These are phyloP conservation scores for Zoanthus gigantus DNA, from an alignment of 92 coral and sea anemone genomes.

Conservation along the genomic window DNA sequence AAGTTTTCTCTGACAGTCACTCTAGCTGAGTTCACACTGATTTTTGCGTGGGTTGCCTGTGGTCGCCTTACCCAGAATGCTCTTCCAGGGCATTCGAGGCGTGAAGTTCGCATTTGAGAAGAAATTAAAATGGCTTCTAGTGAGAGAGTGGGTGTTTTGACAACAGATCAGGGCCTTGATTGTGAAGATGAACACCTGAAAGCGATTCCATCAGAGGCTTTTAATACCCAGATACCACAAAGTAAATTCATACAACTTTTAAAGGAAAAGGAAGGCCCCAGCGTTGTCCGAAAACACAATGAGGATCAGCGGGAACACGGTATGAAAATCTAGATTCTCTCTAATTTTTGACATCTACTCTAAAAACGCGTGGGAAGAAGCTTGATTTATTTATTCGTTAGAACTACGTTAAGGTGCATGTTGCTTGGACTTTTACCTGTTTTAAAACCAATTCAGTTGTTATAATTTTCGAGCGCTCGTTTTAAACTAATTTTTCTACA, in stretches of 20 bases:
- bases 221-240: constrained; percentile 42
- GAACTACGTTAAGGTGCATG: background rate
- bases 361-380: background rate
- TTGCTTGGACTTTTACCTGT: no score
- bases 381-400: background rate
- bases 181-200: constrained; percentile 57
- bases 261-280: background rate
- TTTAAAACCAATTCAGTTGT: no score
- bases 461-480: no score
- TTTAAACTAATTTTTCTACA: no score
- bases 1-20: no score
- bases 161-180: constrained; percentile 58
- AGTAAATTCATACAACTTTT: constrained; percentile 29
- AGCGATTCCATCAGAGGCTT: constrained; percentile 42
- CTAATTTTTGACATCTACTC: constrained; percentile 59
- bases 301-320: constrained; percentile 60
- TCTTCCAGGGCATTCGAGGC: constrained; percentile 22
- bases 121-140: constrained; percentile 81
- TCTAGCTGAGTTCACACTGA: no score
- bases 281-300: constrained; percentile 30
- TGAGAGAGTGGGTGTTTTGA: constrained; percentile 36
- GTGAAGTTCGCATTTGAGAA: constrained; percentile 79
- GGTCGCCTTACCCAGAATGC: constrained; percentile 54
- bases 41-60: no score
- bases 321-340: constrained; percentile 99